Base-by-base conservation (phyloP, 2,888 invertebrate species). In the Digitonthophagus gazella region DNA sequence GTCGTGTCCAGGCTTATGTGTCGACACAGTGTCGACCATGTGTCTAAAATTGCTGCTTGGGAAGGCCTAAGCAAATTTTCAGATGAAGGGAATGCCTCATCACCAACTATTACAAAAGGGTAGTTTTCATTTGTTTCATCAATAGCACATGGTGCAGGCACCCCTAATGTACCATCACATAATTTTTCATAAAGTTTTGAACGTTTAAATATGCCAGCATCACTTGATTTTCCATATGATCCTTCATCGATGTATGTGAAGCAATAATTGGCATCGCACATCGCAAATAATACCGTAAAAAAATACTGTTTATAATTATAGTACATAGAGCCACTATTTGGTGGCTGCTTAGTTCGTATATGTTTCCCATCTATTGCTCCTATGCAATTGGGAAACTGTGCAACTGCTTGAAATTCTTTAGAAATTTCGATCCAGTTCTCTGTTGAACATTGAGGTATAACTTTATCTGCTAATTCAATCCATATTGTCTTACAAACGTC, bases 321-420 rank as follows among this genome's bases (percentile, higher is more conserved):
- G 70, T 73, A 76, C 71, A 72, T 69, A 63, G 76, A 76, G 5
- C 76, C 78, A 66, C 74, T 74, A 74, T 77, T 71, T 65, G 71
- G 66, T 61, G 75, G 74, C 65, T 72, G 66, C 28, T 72, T 75
- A 73, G 71, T 74, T 74, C 74, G 69, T 8, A 77, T 72, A 68
- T 77, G 76, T 69, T 76, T 76, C 15, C 78, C 78, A 69, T 77
- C 77, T 14, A 79, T 70, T 3, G 70, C 67, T 1, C 72, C 71
- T 44, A 73, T 66, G 56, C 72, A 73, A 63, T 77, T 72, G 15
- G 78, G 77, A 74, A 79, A 79, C 67, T 77, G 75, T 66, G 76
- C 72, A 69, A 69, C 69, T 74, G 14, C 72, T 54, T 76, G 68
- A 72, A 75, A 78, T 61, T 71, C 73, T 70, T 68, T 55, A 58